These are phyloP conservation scores for Theretra japonica DNA, from an alignment of 2,888 invertebrate genomes.

Conservation along the genomic window DNA sequence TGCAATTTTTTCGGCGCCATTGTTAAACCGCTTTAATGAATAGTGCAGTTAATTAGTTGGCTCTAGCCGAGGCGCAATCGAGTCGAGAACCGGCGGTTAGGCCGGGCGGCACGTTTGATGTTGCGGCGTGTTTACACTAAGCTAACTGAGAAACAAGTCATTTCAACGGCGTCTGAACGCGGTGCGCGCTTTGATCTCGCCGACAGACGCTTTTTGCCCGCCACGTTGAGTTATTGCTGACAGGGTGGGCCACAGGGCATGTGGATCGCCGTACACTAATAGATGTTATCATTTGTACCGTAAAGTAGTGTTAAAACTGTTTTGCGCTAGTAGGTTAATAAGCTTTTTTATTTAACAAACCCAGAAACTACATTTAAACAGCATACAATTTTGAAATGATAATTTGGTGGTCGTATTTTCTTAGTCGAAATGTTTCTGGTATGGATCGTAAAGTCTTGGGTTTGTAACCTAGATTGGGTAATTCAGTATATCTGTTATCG, in stretches of 20 bases:
- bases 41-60: conserved; percentile 6
- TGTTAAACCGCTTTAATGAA: conserved; percentile 26
- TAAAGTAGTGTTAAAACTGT: neutral
- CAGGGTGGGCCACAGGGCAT: conserved; percentile 40
- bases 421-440: no score
- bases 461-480: no score
- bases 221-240: conserved; percentile 61
- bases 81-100: conserved; percentile 39
- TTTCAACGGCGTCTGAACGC: conserved; percentile 68
- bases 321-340: neutral
- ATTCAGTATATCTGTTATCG: no score
- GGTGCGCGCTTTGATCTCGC: conserved; percentile 74
- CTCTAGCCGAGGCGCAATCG: conserved; percentile 35
- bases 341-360: neutral
- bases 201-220: conserved; percentile 66
- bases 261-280: conserved; percentile 15
- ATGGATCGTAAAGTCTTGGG: no score
- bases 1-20: conserved; percentile 17
- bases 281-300: neutral
- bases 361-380: no score
- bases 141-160: conserved; percentile 82
- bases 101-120: conserved; percentile 75
- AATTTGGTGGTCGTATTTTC: no score
- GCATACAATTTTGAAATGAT: no score
- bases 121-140: conserved; percentile 80